Evolutionary conservation across 2,113 vertebrate species (phyloP).

Genomic region (Oenanthe melanoleuca): DNA sequence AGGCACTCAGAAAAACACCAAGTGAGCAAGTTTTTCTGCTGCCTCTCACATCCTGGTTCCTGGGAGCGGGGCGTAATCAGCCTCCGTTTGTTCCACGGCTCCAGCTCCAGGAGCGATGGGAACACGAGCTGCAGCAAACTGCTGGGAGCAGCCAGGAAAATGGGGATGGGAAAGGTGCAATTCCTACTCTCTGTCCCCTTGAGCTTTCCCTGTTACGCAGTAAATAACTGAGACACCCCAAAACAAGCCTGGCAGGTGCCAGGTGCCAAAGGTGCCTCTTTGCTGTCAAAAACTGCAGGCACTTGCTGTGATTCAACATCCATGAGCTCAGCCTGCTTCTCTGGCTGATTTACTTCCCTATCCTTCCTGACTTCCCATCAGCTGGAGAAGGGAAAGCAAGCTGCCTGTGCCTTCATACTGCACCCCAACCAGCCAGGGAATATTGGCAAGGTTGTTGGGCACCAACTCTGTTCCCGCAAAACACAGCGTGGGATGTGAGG

Average conservation of each 20-base stretch:
- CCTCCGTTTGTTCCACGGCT: not conserved
- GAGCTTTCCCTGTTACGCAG: not conserved
- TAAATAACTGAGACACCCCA: not conserved
- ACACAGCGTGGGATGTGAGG: not conserved
- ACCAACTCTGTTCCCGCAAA: not conserved
- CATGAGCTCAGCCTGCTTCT: not conserved
- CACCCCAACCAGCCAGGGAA: not conserved
- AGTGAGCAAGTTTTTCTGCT: constrained; percentile 41
- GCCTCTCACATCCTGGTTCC: not conserved
- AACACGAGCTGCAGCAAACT: not conserved
- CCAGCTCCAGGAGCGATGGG: not conserved
- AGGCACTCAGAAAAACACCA: constrained; percentile 32
- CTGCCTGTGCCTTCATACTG: not conserved
- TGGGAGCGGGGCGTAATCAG: not conserved
- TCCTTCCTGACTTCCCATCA: not conserved
- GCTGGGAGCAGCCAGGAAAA: not conserved
- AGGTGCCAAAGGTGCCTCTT: not conserved
- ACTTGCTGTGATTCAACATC: not conserved
- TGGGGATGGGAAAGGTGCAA: rapidly evolving
- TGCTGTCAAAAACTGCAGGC: not conserved
- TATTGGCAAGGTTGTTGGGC: not conserved
- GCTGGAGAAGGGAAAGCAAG: not conserved
- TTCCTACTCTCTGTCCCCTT: not conserved
- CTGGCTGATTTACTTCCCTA: not conserved
- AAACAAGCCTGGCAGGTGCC: not conserved